A percentile compares a stretch with the other conserved stretches of the same genome.
These are phyloP conservation scores for Catocala fraxini DNA, from an alignment of 2,888 invertebrate species.

Conservation along the genomic window DNA sequence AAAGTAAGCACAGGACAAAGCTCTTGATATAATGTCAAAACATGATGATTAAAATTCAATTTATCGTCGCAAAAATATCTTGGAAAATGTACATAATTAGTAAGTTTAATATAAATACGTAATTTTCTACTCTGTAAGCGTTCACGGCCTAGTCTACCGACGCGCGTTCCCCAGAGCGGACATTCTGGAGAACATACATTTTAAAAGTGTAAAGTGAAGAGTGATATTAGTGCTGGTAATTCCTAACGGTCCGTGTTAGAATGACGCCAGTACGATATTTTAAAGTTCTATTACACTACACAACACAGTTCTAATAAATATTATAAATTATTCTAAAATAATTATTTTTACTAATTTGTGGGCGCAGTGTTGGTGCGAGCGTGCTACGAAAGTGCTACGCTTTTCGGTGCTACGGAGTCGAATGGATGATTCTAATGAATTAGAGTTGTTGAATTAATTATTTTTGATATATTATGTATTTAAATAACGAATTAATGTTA, in stretches of 20 bases:
- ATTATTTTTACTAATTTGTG: conserved; percentile 41
- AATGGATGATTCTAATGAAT: conserved; percentile 21
- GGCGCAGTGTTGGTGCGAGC: conserved; percentile 45
- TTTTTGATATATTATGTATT: conserved; percentile 1
- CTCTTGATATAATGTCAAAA: conserved; percentile 37
- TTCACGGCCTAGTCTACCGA: conserved; percentile 66
- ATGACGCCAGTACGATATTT: conserved; percentile 75
- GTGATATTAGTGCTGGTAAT: conserved; percentile 71
- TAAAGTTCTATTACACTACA: conserved; percentile 59
- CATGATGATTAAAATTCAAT: conserved; percentile 52
- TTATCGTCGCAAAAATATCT: conserved; percentile 64
- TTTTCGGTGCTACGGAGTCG: conserved; percentile 54
- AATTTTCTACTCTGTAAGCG: conserved; percentile 55
- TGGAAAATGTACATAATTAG: conserved; percentile 74
- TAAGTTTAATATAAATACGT: conserved; percentile 74
- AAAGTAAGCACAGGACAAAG: conserved; percentile 21
- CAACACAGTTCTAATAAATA: conserved; percentile 38
- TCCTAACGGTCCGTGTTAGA: conserved; percentile 77
- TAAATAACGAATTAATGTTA: not conserved
- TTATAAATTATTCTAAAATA: conserved; percentile 27
- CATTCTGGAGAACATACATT: conserved; percentile 63
- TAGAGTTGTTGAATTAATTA: conserved; percentile 7
- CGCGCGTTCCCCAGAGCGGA: conserved; percentile 72
- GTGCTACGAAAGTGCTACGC: conserved; percentile 71
- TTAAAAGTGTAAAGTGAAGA: conserved; percentile 70